Conservation (phyloP, 2,888 invertebrate species). For the Eilema sororculum region DNA sequence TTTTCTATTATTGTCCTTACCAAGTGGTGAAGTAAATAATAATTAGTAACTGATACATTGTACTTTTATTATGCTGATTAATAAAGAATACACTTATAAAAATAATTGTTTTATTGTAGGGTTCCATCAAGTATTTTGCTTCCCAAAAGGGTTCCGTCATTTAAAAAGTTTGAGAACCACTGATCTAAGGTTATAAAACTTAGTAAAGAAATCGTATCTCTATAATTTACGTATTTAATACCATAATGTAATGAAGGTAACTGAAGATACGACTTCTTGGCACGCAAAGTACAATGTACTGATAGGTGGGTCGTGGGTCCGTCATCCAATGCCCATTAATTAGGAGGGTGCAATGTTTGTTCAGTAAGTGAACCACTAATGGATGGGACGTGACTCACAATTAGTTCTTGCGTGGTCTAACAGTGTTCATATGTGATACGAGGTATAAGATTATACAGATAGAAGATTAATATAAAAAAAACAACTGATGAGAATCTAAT, state of each 20-base stretch:
- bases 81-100: too few relatives aligned
- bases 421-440: background rate
- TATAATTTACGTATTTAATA: constrained; percentile 53
- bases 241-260: constrained; percentile 38
- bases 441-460: background rate
- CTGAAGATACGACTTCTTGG: constrained; percentile 33
- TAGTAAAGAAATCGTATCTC: constrained; percentile 28
- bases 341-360: constrained; percentile 37
- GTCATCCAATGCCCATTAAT: constrained; percentile 37
- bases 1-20: too few relatives aligned
- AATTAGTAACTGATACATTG: too few relatives aligned
- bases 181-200: background rate
- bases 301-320: constrained; percentile 24
- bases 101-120: too few relatives aligned
- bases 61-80: too few relatives aligned
- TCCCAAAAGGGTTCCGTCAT: too few relatives aligned
- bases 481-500: too few relatives aligned
- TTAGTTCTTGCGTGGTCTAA: constrained; percentile 20
- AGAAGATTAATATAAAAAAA: background rate
- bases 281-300: constrained; percentile 51
- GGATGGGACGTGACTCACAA: constrained; percentile 28
- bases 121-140: too few relatives aligned
- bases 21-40: too few relatives aligned
- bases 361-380: constrained; percentile 41
- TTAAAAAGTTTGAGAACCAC: too few relatives aligned